phyloP scores from a whole-genome alignment of 2,888 invertebrate species.

The Agelastica alni region DNA sequence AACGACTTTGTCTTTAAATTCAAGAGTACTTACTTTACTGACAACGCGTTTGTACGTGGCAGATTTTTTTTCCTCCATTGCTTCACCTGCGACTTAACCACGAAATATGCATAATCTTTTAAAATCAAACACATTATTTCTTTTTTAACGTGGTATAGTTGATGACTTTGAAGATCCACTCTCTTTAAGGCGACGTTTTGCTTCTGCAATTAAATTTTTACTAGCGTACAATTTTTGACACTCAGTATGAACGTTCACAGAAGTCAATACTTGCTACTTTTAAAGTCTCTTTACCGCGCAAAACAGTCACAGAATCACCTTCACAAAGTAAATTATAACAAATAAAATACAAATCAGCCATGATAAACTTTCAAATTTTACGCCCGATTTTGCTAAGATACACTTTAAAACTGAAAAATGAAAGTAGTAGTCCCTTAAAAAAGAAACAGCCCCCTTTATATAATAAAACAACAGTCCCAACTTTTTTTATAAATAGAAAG shows the following conservation, averaged over 20 bases:
- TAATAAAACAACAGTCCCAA: no score
- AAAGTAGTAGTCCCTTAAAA: no score
- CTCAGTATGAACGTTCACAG: constrained; percentile 6
- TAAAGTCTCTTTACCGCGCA: no score
- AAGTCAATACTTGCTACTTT: no score
- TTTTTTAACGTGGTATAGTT: constrained; percentile 30
- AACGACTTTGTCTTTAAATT: constrained; percentile 48
- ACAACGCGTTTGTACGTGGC: constrained; percentile 38
- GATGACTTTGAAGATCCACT: constrained; percentile 24
- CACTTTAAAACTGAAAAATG: no score
- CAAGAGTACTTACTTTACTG: constrained; percentile 31
- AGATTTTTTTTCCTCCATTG: constrained; percentile 16
- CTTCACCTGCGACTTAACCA: constrained; percentile 31
- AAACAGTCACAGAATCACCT: no score
- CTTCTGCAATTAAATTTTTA: constrained; percentile 19
- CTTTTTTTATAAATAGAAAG: no score
- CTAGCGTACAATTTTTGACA: constrained; percentile 23
- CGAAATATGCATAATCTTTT: constrained; percentile 33
- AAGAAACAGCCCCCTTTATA: no score
- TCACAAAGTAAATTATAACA: no score
- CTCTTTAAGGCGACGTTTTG: constrained; percentile 26
- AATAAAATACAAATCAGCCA: no score
- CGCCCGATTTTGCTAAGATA: no score
- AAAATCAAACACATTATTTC: constrained; percentile 34
- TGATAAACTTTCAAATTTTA: no score